phyloP scores from a whole-genome alignment of 2,797 vertebrate genomes.

The Scyliorhinus canicula region DNA sequence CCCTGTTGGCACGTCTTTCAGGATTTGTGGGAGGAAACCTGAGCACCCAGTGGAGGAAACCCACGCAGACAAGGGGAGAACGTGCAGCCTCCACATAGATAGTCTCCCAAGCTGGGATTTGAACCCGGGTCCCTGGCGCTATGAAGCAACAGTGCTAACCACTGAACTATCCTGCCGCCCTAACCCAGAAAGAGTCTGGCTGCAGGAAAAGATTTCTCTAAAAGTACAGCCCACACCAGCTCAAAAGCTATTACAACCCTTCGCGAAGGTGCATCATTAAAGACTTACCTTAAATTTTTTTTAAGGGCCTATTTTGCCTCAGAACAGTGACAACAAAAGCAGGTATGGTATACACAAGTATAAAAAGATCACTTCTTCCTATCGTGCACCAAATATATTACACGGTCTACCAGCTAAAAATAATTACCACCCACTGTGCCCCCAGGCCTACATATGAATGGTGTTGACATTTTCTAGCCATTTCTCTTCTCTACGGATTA shows the following conservation, averaged over 20 bases:
- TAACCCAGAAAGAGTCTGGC: not conserved
- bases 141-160: no score
- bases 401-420: conserved; percentile 29
- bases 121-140: no score
- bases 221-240: not conserved
- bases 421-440: conserved; percentile 33
- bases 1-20: no score
- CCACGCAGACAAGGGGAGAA: no score
- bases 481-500: not conserved
- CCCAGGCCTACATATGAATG: conserved; percentile 7
- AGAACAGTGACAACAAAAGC: not conserved
- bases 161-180: no score
- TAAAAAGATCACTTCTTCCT: conserved; percentile 4
- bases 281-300: not conserved
- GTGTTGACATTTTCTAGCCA: conserved; percentile 19
- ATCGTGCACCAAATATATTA: conserved; percentile 17
- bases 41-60: no score
- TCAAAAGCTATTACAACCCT: not conserved
- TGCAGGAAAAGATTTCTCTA: no score
- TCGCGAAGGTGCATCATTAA: not conserved
- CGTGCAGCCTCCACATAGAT: no score
- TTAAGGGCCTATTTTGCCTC: not conserved
- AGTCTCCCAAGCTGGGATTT: no score
- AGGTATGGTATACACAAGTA: not conserved
- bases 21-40: no score